Evolutionary conservation across 2,797 vertebrate genomes (phyloP), one percentile per base, ranked within the genome.

Genomic region (Neoniphon sammara): DNA sequence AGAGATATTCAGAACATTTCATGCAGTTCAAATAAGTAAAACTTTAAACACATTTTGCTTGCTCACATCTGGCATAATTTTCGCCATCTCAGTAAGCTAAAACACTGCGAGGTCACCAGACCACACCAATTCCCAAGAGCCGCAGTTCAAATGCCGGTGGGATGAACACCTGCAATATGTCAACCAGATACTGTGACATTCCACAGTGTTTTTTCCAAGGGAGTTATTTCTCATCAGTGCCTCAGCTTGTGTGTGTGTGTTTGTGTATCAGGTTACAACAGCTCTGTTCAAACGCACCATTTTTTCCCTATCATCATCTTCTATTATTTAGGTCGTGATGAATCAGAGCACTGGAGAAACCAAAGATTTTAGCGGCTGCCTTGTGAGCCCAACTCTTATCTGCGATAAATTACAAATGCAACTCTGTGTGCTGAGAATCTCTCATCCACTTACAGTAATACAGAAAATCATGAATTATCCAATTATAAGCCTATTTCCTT

Each of bases 401-500:
- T 39, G 30, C 4, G 55, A 47, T 14, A 62, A 31, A 15, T 34
- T 31, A 27, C 31, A 53, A 56, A 77, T 44, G 52, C 39, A 2
- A 9, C 34, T 27, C 56, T 3, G 25, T 27, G 15, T 21, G 20
- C 11, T 72, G 66, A 31, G 39, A 58, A n/a, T 20, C 59, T 21
- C 5, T 63, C 68, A 61, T 54, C 14, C 66, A 75, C 53, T 77
- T 69, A 61, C 15, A 56, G 18, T 1, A 54, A 44, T 46, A 25
- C 2, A 68, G 39, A 76, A 58, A 76, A 68, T 65, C 1, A 12
- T 25, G 27, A 58, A 70, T 76, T 75, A 76, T 59, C 31, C 57
- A 72, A 54, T 81, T 80, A 82, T 23, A 73, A 72, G n/a, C 47
- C 49, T 15, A 23, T 17, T 27, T 65, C 4, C 56, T 66, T 72